A percentile compares a stretch with the other conserved stretches of the same genome.
phyloP scores from a whole-genome alignment of 2,888 invertebrate genomes.

The Malthinus seriepunctatus region DNA sequence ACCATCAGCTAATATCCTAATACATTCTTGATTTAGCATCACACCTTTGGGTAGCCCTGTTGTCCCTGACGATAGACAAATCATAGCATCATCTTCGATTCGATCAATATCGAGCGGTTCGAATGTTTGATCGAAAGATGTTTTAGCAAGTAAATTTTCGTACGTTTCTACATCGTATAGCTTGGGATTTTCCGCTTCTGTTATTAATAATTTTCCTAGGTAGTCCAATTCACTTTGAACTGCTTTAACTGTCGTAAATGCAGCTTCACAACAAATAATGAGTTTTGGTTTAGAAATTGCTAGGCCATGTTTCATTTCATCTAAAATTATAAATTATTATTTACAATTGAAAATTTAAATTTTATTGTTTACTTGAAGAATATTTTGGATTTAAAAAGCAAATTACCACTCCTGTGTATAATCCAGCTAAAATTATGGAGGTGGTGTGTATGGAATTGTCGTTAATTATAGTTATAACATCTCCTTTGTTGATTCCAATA shows the following conservation, averaged over 20 bases:
- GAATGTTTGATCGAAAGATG: background rate
- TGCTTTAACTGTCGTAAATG: background rate
- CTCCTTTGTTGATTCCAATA: background rate
- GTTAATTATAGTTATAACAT: background rate
- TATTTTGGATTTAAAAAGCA: background rate
- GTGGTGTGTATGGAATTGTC: background rate
- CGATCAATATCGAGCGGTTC: background rate
- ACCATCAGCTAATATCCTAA: background rate
- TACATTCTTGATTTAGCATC: conserved; percentile 58
- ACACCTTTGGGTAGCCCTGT: conserved; percentile 80
- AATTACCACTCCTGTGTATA: background rate
- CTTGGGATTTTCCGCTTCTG: background rate
- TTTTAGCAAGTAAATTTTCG: background rate
- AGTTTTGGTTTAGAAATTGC: conserved; percentile 70
- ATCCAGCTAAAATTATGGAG: background rate
- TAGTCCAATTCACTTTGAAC: background rate
- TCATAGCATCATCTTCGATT: background rate
- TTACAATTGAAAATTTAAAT: background rate
- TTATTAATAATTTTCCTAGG: background rate
- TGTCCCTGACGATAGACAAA: conserved; percentile 78
- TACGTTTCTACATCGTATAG: background rate
- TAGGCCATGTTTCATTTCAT: conserved; percentile 70
- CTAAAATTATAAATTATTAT: conserved; percentile 50
- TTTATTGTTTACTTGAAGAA: background rate
- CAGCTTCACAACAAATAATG: conserved; percentile 65